phyloP scores from a whole-genome alignment of 2,113 vertebrate species.

The Suncus etruscus region DNA sequence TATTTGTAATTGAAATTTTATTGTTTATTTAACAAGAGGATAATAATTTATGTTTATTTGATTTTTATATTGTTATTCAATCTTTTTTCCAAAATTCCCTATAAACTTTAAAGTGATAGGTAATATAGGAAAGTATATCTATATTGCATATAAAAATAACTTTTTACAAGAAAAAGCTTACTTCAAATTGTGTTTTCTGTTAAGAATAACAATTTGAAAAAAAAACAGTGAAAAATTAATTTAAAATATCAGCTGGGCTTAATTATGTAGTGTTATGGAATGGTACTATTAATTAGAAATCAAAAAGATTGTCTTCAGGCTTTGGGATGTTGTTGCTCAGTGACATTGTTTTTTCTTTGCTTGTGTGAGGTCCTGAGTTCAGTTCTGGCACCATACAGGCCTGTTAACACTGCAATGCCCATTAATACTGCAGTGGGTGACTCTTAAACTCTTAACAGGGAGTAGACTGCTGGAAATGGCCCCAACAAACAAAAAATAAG shows the following conservation, averaged over 20 bases:
- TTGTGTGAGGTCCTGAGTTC: no score
- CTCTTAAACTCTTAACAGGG: no score
- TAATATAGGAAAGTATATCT: conserved; percentile 54
- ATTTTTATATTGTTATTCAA: no score
- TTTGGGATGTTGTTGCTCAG: no score
- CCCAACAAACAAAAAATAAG: not conserved
- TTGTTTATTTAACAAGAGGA: conserved; percentile 17
- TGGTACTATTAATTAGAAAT: not conserved
- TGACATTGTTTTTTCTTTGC: no score
- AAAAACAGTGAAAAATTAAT: conserved; percentile 55
- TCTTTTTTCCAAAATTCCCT: not conserved
- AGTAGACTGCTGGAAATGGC: no score
- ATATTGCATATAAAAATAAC: conserved; percentile 13
- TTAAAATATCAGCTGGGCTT: not conserved
- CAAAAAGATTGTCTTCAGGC: no score
- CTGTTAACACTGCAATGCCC: no score
- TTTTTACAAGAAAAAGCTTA: conserved; percentile 28
- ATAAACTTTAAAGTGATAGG: conserved; percentile 47
- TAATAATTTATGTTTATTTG: conserved; percentile 52
- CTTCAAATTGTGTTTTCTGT: conserved; percentile 35
- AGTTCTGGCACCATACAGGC: no score
- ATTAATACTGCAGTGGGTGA: no score
- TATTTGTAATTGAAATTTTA: conserved; percentile 31
- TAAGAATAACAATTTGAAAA: conserved; percentile 44
- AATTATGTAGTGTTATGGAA: conserved; percentile 21